A percentile compares a stretch with the other conserved stretches of the same genome.
phyloP scores from a whole-genome alignment of 2,797 vertebrate genomes.

The Alosa sapidissima region DNA sequence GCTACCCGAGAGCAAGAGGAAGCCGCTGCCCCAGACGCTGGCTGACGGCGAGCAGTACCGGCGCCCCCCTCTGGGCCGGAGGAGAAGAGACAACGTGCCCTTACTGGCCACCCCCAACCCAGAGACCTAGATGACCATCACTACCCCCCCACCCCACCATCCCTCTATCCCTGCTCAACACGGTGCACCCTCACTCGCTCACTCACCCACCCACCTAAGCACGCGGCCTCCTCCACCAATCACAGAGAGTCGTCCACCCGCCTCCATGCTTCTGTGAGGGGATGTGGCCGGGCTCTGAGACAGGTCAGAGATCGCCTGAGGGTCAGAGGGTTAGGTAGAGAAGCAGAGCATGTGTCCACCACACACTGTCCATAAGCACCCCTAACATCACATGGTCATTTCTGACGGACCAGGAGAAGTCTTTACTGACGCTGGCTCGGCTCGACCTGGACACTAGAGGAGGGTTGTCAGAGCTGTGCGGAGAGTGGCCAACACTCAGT shows the following conservation, averaged over 20 bases:
- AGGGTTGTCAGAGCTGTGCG: neutral
- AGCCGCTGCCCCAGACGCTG: conserved; percentile 84
- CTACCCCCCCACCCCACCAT: conserved; percentile 10
- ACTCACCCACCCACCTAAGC: neutral
- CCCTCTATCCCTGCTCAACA: conserved; percentile 24
- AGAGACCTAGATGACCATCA: conserved; percentile 71
- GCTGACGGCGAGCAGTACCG: conserved; percentile 85
- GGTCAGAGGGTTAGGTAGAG: neutral
- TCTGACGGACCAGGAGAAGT: conserved; percentile 48
- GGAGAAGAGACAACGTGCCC: conserved; percentile 85
- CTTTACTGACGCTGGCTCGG: neutral
- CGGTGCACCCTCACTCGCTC: conserved; percentile 6
- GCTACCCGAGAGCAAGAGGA: conserved; percentile 89
- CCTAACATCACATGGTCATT: conserved; percentile 50
- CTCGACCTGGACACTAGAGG: conserved; percentile 45
- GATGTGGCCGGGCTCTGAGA: conserved; percentile 28
- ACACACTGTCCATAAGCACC: conserved; percentile 28
- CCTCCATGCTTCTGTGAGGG: conserved; percentile 25
- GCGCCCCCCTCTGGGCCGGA: conserved; percentile 80
- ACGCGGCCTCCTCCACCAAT: neutral
- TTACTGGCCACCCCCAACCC: conserved; percentile 87
- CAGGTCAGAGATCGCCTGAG: neutral
- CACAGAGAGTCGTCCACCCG: neutral
- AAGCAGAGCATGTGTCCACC: neutral
- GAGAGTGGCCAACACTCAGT: conserved; percentile 25